These are phyloP conservation scores for Decapterus maruadsi DNA, from an alignment of 2,797 vertebrate species.

Conservation along the genomic window DNA sequence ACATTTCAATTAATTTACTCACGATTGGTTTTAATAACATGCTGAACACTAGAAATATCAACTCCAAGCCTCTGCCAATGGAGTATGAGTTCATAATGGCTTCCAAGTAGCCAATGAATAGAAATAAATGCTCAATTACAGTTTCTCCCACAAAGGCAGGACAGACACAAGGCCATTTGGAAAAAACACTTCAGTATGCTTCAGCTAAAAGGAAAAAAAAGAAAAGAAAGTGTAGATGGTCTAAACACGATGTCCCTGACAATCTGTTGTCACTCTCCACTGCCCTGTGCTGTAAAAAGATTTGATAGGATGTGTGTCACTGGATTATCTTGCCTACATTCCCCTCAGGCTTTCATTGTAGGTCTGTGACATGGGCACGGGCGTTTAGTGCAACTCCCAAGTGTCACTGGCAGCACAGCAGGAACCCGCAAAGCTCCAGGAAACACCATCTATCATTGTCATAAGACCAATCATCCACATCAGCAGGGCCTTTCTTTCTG, in stretches of 20 bases:
- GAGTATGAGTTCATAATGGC: conserved; percentile 16
- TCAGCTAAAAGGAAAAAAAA: conserved; percentile 19
- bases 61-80: conserved; percentile 25
- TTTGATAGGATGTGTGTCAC: conserved; percentile 77
- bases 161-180: conserved; percentile 18
- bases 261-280: conserved; percentile 55
- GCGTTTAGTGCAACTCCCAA: conserved; percentile 81
- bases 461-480: conserved; percentile 80
- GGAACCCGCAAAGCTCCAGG: conserved; percentile 75
- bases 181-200: conserved; percentile 37
- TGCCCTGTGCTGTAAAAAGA: conserved; percentile 65
- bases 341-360: conserved; percentile 68
- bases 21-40: conserved; percentile 14
- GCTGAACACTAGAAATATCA: conserved; percentile 23
- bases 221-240: conserved; percentile 12
- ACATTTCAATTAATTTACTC: conserved; percentile 24
- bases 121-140: conserved; percentile 23
- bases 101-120: conserved; percentile 28
- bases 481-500: conserved; percentile 76
- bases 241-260: conserved; percentile 27
- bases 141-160: conserved; percentile 11
- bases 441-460: conserved; percentile 85
- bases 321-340: conserved; percentile 75
- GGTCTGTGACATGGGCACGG: conserved; percentile 74
- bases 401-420: conserved; percentile 79